Evolutionary conservation across 2,888 invertebrate species (phyloP), one percentile per base, ranked within the genome.

Genomic region (Pseudococcus viburni): DNA sequence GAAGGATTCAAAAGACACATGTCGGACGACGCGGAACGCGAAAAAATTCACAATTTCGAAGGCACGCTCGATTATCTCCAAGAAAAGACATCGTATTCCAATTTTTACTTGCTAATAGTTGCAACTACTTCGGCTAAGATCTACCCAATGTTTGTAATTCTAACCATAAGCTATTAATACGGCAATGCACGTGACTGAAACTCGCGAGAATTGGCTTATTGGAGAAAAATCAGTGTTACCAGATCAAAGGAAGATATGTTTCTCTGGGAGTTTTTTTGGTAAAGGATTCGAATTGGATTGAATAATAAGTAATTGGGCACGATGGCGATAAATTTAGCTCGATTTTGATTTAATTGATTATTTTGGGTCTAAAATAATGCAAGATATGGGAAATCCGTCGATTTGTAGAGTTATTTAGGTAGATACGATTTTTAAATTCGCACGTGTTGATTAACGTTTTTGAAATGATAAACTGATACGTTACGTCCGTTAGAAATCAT

Each of bases 201-300:
- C 83, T 88, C 83, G 80, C 88, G 88, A 88, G 88, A 88, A 88
- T 88, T 88, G 88, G 88, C 88, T 88, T 88, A 88, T 88, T 88
- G 88, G 39, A 55, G 88, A 88, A 26, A 33, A 80, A 68, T 46
- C 88, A 88, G 88, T 88, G 88, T 88, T 88, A 42, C 88, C 88
- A 88, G 17, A 33, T 73, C 15, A 17, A 6, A 0, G 12, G 26
- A 3, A 33, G 3, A 33, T 33, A 42, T 42, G 6, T 42, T 42
- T 42, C 9, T 42, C 42, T 42, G 1, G 5, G 6, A 6, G 42
- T 42, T 9, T 42, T 68, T 26, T 26, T 6, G 11, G 26, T 68
- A 15, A 51, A 51, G 8, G 11, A 15, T 15, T 51, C 48, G 48
- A 51, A 51, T 51, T 51, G 11, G 12, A 51, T 0, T 12, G 12